Base-by-base conservation (phyloP, 2,888 invertebrate species). In the Sycophila texana region DNA sequence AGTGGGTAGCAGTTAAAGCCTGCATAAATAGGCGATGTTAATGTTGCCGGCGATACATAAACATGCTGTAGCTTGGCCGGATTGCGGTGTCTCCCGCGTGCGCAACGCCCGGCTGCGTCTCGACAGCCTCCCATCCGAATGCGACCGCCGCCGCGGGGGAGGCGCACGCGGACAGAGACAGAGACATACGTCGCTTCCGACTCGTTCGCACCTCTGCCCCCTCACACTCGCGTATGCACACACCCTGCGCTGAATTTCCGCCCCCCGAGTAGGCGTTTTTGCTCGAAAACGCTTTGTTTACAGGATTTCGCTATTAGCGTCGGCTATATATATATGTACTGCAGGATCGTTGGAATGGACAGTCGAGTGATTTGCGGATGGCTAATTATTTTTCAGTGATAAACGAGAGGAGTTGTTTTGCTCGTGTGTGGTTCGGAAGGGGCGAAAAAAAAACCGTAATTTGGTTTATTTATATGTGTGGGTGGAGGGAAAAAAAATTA, bases 1-100 rank as follows among this genome's bases (percentile, higher is more conserved):
- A 10, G 39, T 7, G 39, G 3, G 39, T 12, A 74, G 83, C 86
- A 84, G 88, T 86, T 86, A 87, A 86, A 88, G 87, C 86, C 85
- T 85, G 87, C 88, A 89, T 89, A 89, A 89, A 89, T 87, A 87
- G 39, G 88, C 86, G 84, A 87, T 87, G 88, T 89, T 89, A 88
- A 89, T 89, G 88, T 86, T 86, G 84, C 86, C 84, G 84, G 85
- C 87, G 86, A 88, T 89, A 87, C 89, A 89, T 89, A 89, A 89
- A 89, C 89, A 89, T 87, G 87, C 85, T 88, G 86, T 87, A 86
- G 86, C 86, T 84, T 83, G 85, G 87, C 86, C 77, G 88, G 85
- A 88, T 86, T 88, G 88, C 86, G 86, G 88, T 86, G 30, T 26
- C 39, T 63, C 61, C 14, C 53, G 20, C 51, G 13, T 60, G 18